Conservation (phyloP, 2,888 invertebrate genomes). For the Sepiola atlantica region DNA sequence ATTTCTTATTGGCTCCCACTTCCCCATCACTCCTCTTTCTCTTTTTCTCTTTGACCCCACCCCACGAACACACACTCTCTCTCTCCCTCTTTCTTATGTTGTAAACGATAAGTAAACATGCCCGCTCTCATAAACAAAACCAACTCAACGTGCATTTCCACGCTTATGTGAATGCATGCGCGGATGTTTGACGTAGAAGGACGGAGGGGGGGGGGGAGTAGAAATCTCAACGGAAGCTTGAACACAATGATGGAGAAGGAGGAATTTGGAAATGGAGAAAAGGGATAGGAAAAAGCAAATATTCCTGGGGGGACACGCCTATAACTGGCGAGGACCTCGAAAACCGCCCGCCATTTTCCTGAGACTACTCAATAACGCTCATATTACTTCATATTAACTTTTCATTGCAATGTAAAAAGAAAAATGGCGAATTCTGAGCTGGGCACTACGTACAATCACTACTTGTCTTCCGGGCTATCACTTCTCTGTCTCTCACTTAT, state of each 20-base stretch:
- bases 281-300: too few species aligned
- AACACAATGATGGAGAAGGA: too few species aligned
- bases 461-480: too few species aligned
- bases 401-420: background rate
- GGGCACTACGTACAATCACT: too few species aligned
- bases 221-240: too few species aligned
- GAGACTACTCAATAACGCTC: background rate
- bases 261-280: too few species aligned
- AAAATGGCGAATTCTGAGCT: background rate
- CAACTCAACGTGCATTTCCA: background rate
- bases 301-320: too few species aligned
- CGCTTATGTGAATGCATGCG: slow-evolving; percentile 15
- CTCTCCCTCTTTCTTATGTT: background rate
- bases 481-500: too few species aligned
- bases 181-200: background rate
- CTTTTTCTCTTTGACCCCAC: background rate
- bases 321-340: background rate
- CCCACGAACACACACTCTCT: background rate
- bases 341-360: background rate
- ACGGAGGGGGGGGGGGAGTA: too few species aligned
- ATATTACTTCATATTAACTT: background rate
- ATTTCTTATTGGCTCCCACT: too few species aligned
- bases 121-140: background rate
- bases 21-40: too few species aligned
- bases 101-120: background rate